Conservation (phyloP, 2,113 vertebrate species). For the Mirza zaza region DNA sequence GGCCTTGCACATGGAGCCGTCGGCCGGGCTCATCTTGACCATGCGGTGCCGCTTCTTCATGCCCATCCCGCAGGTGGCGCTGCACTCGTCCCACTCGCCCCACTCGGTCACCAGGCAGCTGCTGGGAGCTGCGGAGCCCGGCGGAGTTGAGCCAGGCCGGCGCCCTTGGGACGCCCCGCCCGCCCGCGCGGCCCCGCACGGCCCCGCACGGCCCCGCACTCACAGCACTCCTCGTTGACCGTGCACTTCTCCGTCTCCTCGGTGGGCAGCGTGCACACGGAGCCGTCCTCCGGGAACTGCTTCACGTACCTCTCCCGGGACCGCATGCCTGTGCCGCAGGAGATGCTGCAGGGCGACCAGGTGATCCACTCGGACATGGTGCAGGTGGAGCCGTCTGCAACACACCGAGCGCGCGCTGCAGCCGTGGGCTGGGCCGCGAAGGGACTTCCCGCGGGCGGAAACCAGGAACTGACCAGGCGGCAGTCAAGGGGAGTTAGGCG, state of each 20-base stretch:
- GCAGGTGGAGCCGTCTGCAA: slow-evolving; percentile 95
- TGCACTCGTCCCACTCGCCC: slow-evolving; percentile 98
- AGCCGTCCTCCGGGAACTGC: slow-evolving; percentile 97
- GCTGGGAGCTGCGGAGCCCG: slow-evolving; percentile 87
- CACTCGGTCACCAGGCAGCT: slow-evolving; percentile 98
- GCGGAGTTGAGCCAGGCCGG: fast-evolving
- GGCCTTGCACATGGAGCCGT: slow-evolving; percentile 94
- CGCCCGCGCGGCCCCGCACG: too few species aligned
- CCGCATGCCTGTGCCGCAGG: slow-evolving; percentile 92
- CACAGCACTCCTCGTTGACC: slow-evolving; percentile 97
- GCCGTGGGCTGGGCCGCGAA: not conserved
- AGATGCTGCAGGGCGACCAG: slow-evolving; percentile 95
- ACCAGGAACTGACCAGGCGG: not conserved
- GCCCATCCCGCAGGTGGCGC: slow-evolving; percentile 95
- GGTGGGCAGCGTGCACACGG: slow-evolving; percentile 93
- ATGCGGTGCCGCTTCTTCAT: slow-evolving; percentile 94
- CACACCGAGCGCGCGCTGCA: slow-evolving; percentile 26
- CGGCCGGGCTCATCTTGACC: slow-evolving; percentile 96
- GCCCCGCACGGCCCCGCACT: slow-evolving; percentile 73
- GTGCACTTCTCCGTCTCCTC: slow-evolving; percentile 95
- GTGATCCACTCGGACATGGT: slow-evolving; percentile 99
- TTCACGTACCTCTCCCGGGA: slow-evolving; percentile 97
- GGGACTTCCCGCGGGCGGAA: not conserved
- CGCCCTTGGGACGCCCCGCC: fast-evolving
- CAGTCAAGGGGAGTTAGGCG: not conserved